Conservation (phyloP, 2,797 vertebrate species). For the Nothura maculosa region DNA sequence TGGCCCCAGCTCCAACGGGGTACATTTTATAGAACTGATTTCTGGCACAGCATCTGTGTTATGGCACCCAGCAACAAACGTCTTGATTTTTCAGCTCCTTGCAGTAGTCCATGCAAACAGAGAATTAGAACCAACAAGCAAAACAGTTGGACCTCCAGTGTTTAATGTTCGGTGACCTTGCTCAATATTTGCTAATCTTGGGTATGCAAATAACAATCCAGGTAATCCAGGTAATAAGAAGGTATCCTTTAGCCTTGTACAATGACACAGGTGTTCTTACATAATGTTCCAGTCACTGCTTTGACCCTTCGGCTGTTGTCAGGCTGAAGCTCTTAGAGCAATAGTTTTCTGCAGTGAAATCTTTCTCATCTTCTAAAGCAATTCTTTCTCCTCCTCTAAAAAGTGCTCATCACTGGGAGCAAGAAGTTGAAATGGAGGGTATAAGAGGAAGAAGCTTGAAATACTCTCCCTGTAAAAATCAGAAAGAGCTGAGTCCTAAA, state of each 20-base stretch:
- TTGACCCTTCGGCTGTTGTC: too few relatives aligned
- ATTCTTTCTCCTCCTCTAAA: neutral
- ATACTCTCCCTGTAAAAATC: neutral
- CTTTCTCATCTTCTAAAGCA: neutral
- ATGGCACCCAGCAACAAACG: neutral
- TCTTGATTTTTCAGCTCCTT: neutral
- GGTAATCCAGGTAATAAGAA: neutral
- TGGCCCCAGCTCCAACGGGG: neutral
- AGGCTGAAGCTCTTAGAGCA: neutral
- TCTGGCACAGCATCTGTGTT: neutral
- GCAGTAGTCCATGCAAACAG: neutral
- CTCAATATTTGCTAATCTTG: neutral
- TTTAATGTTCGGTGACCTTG: neutral
- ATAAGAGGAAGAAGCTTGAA: neutral
- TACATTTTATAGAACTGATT: neutral
- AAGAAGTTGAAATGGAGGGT: neutral
- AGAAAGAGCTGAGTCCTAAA: neutral
- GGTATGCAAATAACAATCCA: neutral
- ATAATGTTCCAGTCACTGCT: neutral
- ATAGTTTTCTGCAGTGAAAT: neutral
- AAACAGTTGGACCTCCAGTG: neutral
- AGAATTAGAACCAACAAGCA: neutral
- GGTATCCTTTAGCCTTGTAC: neutral
- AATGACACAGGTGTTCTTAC: neutral
- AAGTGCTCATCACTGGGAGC: neutral